phyloP scores from a whole-genome alignment of 2,797 vertebrate genomes.

The Toxotes lorentzi region DNA sequence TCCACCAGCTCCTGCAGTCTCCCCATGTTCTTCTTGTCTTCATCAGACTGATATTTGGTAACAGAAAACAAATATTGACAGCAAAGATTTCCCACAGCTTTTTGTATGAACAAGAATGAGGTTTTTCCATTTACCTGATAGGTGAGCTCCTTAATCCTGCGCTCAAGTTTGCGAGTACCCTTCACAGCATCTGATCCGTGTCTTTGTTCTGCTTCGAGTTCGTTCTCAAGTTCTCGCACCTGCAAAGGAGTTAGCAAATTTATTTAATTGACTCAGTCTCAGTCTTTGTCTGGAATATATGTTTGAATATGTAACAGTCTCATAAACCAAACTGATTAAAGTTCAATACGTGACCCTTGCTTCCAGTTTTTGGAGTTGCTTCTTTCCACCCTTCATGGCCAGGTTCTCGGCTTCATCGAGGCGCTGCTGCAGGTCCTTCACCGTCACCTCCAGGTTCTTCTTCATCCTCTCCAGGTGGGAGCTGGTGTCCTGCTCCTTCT shows the following conservation, averaged over 20 bases:
- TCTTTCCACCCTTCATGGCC: constrained; percentile 89
- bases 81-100: too few species aligned
- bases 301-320: not conserved
- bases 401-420: constrained; percentile 86
- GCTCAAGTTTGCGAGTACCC: constrained; percentile 85
- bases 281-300: not conserved
- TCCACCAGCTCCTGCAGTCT: constrained; percentile 86
- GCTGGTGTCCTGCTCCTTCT: constrained; percentile 88
- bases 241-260: constrained; percentile 46
- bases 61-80: not conserved
- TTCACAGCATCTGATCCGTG: constrained; percentile 84
- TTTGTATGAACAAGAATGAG: not conserved
- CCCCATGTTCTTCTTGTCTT: constrained; percentile 84
- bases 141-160: constrained; percentile 87
- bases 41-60: constrained; percentile 78
- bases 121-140: constrained; percentile 83
- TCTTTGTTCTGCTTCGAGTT: constrained; percentile 86
- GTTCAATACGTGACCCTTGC: constrained; percentile 71
- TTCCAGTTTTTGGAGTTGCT: constrained; percentile 90
- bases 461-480: constrained; percentile 90
- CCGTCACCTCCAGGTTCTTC: constrained; percentile 86
- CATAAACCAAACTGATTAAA: not conserved
- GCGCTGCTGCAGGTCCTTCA: constrained; percentile 86
- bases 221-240: constrained; percentile 86
- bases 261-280: not conserved